phyloP scores from a whole-genome alignment of 2,888 invertebrate genomes.

The Aelia acuminata region DNA sequence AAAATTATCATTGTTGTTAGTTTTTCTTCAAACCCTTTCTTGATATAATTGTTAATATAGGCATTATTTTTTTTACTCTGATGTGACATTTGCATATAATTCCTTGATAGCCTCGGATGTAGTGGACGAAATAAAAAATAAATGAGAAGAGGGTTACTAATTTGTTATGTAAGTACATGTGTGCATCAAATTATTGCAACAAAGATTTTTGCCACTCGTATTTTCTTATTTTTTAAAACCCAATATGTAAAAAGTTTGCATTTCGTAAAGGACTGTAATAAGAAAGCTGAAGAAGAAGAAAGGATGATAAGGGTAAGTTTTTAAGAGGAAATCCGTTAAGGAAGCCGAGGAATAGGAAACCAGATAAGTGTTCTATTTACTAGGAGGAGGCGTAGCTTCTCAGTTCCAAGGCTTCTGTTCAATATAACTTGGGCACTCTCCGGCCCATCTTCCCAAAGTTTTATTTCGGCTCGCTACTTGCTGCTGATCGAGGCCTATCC shows the following conservation, averaged over 20 bases:
- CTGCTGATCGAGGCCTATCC: background rate
- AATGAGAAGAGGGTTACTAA: too few relatives aligned
- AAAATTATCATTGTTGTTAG: too few relatives aligned
- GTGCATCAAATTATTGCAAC: too few relatives aligned
- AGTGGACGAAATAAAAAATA: too few relatives aligned
- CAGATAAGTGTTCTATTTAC: constrained; percentile 34
- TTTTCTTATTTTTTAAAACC: too few relatives aligned
- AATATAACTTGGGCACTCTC: background rate
- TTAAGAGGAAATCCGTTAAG: constrained; percentile 32
- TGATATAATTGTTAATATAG: too few relatives aligned
- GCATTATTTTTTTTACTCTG: too few relatives aligned
- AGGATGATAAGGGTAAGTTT: constrained; percentile 15
- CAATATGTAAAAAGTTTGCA: background rate
- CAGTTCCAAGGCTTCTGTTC: constrained; percentile 19
- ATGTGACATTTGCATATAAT: too few relatives aligned
- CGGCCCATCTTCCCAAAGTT: background rate
- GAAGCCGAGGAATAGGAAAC: constrained; percentile 7
- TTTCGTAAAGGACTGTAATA: background rate
- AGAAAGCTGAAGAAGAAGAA: background rate
- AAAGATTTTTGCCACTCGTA: too few relatives aligned
- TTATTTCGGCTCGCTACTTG: background rate
- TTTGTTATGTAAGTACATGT: too few relatives aligned
- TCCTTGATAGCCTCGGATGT: too few relatives aligned
- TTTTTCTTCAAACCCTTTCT: too few relatives aligned
- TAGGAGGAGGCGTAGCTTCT: constrained; percentile 17